phyloP scores from a whole-genome alignment of 2,797 vertebrate species.

The Phoebastria nigripes region DNA sequence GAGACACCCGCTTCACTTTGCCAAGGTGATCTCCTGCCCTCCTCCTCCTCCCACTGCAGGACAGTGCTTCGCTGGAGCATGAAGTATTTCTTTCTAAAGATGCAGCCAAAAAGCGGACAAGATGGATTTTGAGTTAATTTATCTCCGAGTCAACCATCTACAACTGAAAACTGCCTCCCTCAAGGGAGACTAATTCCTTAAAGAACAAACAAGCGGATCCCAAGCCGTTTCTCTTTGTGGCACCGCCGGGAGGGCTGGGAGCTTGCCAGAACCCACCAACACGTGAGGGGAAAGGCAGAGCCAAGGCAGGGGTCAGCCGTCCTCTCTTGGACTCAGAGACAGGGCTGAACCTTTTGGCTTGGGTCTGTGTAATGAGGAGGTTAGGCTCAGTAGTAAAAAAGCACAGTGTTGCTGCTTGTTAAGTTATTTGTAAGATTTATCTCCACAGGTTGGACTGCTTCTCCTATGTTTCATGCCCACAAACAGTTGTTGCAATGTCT shows the following conservation, averaged over 20 bases:
- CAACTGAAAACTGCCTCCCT: not conserved
- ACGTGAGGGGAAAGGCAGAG: not conserved
- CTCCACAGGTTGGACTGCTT: not conserved
- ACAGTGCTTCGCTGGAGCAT: constrained; percentile 1
- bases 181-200: not conserved
- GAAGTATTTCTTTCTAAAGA: constrained; percentile 36
- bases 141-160: not conserved
- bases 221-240: not conserved
- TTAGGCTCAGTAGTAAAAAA: not conserved
- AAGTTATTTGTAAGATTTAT: not conserved
- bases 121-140: constrained; percentile 3
- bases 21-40: not conserved
- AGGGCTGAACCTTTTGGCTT: not conserved
- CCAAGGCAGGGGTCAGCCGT: not conserved
- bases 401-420: fast-evolving
- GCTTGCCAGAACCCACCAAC: not conserved
- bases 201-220: not conserved
- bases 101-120: not conserved
- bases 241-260: not conserved
- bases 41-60: constrained; percentile 27
- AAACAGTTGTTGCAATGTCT: not conserved
- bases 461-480: not conserved
- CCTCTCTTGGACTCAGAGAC: not conserved
- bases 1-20: constrained; percentile 32
- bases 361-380: not conserved